These are phyloP conservation scores for Emberiza fucata DNA, from an alignment of 2,113 vertebrate genomes.

Conservation along the genomic window DNA sequence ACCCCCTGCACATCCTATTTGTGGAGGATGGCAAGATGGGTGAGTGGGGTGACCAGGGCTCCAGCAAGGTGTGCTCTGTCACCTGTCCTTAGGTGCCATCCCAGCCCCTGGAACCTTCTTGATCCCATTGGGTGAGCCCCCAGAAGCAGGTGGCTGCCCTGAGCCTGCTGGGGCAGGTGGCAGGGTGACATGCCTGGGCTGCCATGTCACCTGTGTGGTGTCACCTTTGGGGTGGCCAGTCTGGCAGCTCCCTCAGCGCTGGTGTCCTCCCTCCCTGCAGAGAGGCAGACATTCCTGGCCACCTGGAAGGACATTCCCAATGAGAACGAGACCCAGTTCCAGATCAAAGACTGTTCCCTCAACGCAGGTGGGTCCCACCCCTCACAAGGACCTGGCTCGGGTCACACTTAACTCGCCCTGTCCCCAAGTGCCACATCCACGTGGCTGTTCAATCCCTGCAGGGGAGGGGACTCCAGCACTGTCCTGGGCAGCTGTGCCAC, in stretches of 20 bases:
- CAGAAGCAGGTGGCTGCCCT: not conserved
- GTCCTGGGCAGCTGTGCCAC: not conserved
- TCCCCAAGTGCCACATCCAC: not conserved
- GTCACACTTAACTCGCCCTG: not conserved
- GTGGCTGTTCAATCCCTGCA: fast-evolving
- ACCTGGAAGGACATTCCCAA: conserved; percentile 99
- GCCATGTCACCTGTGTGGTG: fast-evolving
- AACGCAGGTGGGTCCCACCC: conserved; percentile 79
- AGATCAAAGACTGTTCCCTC: conserved; percentile 94
- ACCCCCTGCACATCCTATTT: conserved; percentile 94
- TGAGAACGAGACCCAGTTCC: conserved; percentile 93
- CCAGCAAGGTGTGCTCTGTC: not conserved
- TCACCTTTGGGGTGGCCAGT: fast-evolving
- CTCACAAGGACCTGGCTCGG: not conserved
- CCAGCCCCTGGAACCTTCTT: not conserved
- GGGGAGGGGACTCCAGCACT: not conserved
- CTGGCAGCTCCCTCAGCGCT: not conserved
- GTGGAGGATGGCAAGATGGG: conserved; percentile 98
- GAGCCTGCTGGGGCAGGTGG: not conserved
- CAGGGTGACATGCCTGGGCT: fast-evolving
- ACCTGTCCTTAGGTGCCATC: not conserved
- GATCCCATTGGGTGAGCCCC: fast-evolving
- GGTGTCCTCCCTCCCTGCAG: conserved; percentile 57
- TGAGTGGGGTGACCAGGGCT: conserved; percentile 68
- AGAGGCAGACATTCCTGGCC: conserved; percentile 93